Evolutionary conservation across 2,888 invertebrate genomes (phyloP).

Genomic region (Lasioglossum marginatum): DNA sequence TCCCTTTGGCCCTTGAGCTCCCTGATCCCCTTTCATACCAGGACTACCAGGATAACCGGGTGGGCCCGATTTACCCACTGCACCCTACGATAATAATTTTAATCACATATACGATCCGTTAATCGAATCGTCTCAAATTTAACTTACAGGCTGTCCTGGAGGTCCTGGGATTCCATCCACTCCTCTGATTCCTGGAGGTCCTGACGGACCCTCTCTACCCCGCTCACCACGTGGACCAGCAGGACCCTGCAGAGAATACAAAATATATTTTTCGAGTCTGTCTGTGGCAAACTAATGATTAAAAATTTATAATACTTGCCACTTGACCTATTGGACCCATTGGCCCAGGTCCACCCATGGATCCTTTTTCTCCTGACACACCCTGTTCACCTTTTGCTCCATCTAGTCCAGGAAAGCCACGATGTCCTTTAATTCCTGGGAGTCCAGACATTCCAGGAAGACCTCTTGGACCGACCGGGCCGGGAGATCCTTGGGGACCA

Average conservation of each 20-base stretch:
- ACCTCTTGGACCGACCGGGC: conserved; percentile 91
- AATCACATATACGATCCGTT: neutral
- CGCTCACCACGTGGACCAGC: conserved; percentile 93
- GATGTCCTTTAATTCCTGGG: conserved; percentile 93
- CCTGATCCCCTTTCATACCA: conserved; percentile 93
- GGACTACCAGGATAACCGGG: conserved; percentile 94
- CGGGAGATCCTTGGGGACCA: conserved; percentile 90
- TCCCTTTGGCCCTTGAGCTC: conserved; percentile 91
- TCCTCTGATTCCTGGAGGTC: conserved; percentile 91
- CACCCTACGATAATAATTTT: conserved; percentile 86
- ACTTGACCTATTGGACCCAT: conserved; percentile 90
- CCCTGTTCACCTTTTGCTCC: conserved; percentile 94
- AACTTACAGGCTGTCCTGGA: conserved; percentile 89
- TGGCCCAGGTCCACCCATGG: conserved; percentile 88
- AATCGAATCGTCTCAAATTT: neutral
- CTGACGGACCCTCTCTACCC: conserved; percentile 93
- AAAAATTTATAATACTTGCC: conserved; percentile 82
- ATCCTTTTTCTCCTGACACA: conserved; percentile 90
- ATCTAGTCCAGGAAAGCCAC: conserved; percentile 92
- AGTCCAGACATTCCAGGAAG: conserved; percentile 91
- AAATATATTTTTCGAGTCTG: neutral
- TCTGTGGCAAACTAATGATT: neutral
- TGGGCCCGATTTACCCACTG: conserved; percentile 92
- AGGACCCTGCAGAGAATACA: conserved; percentile 87
- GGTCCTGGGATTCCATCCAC: conserved; percentile 92